These are phyloP conservation scores for Strigamia crassipes DNA, from an alignment of 2,888 invertebrate species.

Conservation along the genomic window DNA sequence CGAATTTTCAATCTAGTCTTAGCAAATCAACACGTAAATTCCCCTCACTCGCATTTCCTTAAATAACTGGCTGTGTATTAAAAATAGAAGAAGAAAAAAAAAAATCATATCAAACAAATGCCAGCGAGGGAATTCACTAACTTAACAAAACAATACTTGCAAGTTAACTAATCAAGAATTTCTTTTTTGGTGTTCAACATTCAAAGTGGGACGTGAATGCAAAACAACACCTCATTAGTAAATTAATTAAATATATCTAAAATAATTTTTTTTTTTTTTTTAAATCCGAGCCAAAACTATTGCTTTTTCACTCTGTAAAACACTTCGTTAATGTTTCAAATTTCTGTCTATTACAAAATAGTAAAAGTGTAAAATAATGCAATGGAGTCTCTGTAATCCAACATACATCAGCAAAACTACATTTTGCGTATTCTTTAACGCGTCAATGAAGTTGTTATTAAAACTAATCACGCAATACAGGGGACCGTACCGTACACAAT, in stretches of 20 bases:
- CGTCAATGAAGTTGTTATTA: too few relatives aligned
- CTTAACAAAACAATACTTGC: not conserved
- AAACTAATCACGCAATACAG: too few relatives aligned
- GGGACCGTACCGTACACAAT: too few relatives aligned
- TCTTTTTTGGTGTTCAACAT: constrained; percentile 10
- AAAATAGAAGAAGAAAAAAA: not conserved
- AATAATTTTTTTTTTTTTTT: too few relatives aligned
- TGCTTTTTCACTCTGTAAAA: not conserved
- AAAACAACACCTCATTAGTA: too few relatives aligned
- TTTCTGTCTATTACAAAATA: too few relatives aligned
- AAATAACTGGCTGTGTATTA: not conserved
- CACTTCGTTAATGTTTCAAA: not conserved
- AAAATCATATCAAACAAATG: not conserved
- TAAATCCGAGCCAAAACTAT: not conserved
- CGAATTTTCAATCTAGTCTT: constrained; percentile 23
- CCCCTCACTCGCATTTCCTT: not conserved
- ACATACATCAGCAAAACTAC: too few relatives aligned
- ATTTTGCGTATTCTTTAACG: too few relatives aligned
- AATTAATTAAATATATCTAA: too few relatives aligned
- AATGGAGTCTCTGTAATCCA: too few relatives aligned
- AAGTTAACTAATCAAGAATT: not conserved
- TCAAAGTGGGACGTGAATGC: not conserved
- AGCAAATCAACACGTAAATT: not conserved
- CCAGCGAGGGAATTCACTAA: not conserved
- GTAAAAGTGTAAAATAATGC: too few relatives aligned